These are phyloP conservation scores for Pseudonaja textilis DNA, from an alignment of 2,113 vertebrate genomes.

Conservation along the genomic window DNA sequence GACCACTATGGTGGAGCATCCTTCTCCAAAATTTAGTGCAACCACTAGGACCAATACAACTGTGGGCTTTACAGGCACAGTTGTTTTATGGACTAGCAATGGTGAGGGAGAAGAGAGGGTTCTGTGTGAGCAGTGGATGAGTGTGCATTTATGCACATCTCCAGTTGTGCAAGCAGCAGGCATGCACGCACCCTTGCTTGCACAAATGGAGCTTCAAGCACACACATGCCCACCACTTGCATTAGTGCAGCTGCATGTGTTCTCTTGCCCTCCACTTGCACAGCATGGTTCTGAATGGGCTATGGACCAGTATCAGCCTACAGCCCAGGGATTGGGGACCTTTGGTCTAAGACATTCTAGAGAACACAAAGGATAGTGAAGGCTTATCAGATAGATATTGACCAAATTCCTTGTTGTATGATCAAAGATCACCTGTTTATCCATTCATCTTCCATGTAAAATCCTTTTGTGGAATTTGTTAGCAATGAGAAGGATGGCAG, in stretches of 20 bases:
- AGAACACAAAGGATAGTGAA: background rate
- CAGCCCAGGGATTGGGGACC: background rate
- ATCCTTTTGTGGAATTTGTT: background rate
- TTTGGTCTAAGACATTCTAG: background rate
- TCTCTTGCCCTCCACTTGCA: background rate
- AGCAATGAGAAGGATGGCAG: background rate
- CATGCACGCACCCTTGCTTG: background rate
- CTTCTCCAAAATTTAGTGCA: background rate
- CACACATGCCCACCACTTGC: background rate
- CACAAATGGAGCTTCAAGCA: background rate
- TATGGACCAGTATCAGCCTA: no score
- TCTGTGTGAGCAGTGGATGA: background rate
- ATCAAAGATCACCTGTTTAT: background rate
- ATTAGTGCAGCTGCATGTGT: background rate
- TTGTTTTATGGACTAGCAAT: background rate
- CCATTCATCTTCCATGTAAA: background rate
- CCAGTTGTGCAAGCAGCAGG: background rate
- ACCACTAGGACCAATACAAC: background rate
- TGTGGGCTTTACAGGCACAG: background rate
- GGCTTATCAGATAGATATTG: background rate
- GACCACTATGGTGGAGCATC: background rate
- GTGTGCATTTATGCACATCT: background rate
- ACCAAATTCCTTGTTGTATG: background rate
- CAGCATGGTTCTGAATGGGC: background rate
- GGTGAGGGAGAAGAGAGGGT: background rate